Conservation (phyloP, 2,888 invertebrate species). For the Cinara cedri region DNA sequence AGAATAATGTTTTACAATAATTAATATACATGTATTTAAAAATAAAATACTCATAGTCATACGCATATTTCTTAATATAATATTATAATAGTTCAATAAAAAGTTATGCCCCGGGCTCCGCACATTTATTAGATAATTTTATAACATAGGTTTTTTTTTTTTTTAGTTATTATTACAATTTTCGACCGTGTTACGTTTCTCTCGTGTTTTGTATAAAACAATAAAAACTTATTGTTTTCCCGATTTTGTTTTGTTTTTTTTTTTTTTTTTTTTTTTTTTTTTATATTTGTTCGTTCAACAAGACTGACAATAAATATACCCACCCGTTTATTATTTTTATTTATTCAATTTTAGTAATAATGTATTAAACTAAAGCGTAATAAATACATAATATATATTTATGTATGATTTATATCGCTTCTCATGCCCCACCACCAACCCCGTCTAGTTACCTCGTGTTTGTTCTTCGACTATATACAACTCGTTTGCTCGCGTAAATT, state of each 20-base stretch:
- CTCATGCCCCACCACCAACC: too few species aligned
- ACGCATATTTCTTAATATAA: slow-evolving; percentile 43
- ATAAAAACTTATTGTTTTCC: too few species aligned
- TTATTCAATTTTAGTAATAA: too few species aligned
- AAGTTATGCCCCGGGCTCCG: slow-evolving; percentile 51
- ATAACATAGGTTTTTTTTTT: slow-evolving; percentile 3
- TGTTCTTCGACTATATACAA: too few species aligned
- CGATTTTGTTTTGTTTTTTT: neutral
- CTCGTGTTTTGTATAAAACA: neutral
- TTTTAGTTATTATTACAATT: neutral
- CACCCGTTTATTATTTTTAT: too few species aligned
- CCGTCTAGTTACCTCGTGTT: too few species aligned
- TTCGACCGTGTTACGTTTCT: slow-evolving; percentile 8
- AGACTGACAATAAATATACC: too few species aligned
- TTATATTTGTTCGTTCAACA: neutral
- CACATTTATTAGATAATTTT: slow-evolving; percentile 27
- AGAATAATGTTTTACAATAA: slow-evolving; percentile 48
- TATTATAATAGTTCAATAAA: slow-evolving; percentile 49
- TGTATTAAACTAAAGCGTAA: too few species aligned
- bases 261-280: neutral
- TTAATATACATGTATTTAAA: neutral
- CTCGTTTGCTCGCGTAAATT: neutral
- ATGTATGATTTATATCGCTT: too few species aligned
- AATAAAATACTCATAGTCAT: slow-evolving; percentile 47
- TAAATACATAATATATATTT: too few species aligned